Evolutionary conservation across 2,888 invertebrate species (phyloP).

Genomic region (Drosophila histrio): DNA sequence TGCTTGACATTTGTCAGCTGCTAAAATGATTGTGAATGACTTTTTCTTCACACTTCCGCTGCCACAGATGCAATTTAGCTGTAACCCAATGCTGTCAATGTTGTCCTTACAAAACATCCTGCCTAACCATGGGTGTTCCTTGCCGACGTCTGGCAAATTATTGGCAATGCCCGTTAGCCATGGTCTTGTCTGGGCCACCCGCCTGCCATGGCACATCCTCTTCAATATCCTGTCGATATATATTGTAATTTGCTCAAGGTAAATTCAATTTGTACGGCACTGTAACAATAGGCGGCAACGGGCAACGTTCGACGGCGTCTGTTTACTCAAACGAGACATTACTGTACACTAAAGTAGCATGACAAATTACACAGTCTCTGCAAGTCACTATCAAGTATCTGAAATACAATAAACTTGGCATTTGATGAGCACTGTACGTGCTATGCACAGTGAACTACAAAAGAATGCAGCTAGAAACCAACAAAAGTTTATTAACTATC

Average conservation of each 20-base stretch:
- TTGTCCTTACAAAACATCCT: conserved; percentile 53
- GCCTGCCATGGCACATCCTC: conserved; percentile 26
- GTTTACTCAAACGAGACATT: conserved; percentile 38
- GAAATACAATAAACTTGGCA: conserved; percentile 9
- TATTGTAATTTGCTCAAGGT: conserved; percentile 43
- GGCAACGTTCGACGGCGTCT: conserved; percentile 48
- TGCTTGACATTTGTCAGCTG: conserved; percentile 45
- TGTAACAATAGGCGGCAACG: conserved; percentile 24
- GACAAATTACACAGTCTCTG: conserved; percentile 27
- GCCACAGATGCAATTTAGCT: conserved; percentile 58
- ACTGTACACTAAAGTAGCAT: conserved; percentile 38
- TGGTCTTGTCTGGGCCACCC: conserved; percentile 46
- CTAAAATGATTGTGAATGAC: conserved; percentile 12
- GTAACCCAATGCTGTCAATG: conserved; percentile 56
- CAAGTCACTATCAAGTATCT: conserved; percentile 10
- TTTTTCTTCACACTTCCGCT: conserved; percentile 55
- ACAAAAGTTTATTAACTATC: neutral
- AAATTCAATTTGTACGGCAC: conserved; percentile 46
- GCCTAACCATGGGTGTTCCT: conserved; percentile 35
- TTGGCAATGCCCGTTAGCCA: conserved; percentile 45
- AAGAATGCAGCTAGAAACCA: neutral
- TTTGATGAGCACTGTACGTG: conserved; percentile 33
- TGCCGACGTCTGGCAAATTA: conserved; percentile 27
- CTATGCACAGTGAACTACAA: neutral
- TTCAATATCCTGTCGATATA: conserved; percentile 23